Conservation (phyloP, 2,113 vertebrate species). For the Charadrius vociferus region DNA sequence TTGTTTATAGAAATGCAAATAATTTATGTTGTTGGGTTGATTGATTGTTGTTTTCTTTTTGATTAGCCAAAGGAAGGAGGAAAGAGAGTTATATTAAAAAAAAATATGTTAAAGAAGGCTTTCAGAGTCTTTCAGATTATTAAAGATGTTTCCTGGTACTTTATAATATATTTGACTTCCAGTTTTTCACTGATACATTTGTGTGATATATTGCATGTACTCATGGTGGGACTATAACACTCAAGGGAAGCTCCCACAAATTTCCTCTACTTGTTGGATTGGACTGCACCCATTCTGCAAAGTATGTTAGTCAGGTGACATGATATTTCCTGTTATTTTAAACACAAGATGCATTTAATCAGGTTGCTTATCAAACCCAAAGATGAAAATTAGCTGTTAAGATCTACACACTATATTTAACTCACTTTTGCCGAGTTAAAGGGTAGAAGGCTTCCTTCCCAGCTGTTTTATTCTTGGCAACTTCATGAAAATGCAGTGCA, state of each 20-base stretch:
- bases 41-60: background rate
- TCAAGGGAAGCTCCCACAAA: background rate
- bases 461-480: background rate
- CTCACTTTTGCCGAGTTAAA: background rate
- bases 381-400: background rate
- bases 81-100: background rate
- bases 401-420: background rate
- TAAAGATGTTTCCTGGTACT: background rate
- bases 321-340: background rate
- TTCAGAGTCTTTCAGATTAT: background rate
- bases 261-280: background rate
- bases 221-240: background rate
- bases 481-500: background rate
- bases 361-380: background rate
- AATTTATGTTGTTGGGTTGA: background rate
- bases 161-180: background rate
- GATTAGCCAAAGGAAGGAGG: background rate
- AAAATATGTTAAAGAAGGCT: rapidly evolving
- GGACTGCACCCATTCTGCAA: background rate
- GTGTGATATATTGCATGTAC: background rate
- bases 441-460: background rate
- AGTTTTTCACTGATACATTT: background rate
- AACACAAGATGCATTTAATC: background rate
- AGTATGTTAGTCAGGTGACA: background rate
- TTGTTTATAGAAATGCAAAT: background rate